phyloP scores from a whole-genome alignment of 2,888 invertebrate species.

The Harpalus rufipes region DNA sequence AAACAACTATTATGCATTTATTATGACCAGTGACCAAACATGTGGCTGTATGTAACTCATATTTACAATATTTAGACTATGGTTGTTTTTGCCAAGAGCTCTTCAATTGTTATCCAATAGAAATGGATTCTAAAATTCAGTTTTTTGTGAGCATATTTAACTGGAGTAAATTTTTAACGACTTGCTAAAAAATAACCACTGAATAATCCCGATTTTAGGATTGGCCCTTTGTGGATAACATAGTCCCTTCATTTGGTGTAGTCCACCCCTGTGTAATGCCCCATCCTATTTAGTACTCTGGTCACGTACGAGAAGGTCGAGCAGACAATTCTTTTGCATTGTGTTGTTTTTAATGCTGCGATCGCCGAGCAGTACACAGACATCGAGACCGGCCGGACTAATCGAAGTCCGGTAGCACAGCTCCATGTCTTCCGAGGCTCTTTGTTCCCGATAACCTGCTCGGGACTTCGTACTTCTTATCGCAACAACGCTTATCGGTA shows the following conservation, averaged over 20 bases:
- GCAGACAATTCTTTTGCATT: constrained; percentile 72
- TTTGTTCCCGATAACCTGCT: constrained; percentile 5
- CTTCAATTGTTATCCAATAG: too few species aligned
- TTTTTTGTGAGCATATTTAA: too few species aligned
- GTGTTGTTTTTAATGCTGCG: constrained; percentile 69
- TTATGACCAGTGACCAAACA: too few species aligned
- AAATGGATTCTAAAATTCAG: background rate
- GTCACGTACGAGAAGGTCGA: constrained; percentile 74
- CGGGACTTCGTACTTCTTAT: background rate
- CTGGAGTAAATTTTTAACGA: background rate
- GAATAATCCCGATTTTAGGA: background rate
- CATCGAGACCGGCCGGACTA: constrained; percentile 30
- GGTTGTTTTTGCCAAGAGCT: too few species aligned
- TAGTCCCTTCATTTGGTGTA: background rate
- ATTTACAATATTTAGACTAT: too few species aligned
- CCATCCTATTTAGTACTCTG: constrained; percentile 71
- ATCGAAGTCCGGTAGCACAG: constrained; percentile 68
- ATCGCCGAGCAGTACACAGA: constrained; percentile 6
- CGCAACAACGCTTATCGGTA: background rate
- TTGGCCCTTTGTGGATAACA: background rate
- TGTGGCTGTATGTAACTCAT: too few species aligned
- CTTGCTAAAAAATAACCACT: background rate
- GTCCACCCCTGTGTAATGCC: constrained; percentile 20
- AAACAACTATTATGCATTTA: too few species aligned
- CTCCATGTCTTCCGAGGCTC: background rate